Conservation (phyloP, 2,113 vertebrate species). For the Scortum barcoo region DNA sequence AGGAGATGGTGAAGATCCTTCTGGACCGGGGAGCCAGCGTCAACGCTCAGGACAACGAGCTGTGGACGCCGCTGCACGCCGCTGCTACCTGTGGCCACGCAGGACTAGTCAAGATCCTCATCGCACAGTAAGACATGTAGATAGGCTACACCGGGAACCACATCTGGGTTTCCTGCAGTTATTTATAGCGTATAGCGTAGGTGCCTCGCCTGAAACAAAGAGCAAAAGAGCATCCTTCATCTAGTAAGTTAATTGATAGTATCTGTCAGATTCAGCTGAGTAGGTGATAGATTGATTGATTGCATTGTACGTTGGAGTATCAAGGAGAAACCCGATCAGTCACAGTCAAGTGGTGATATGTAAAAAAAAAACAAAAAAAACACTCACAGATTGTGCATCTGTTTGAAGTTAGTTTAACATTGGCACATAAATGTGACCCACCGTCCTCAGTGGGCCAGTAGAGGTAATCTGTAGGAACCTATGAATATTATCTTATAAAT, state of each 20-base stretch:
- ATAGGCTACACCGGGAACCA: not conserved
- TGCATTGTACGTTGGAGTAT: not conserved
- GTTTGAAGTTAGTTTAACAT: not conserved
- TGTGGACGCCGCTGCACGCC: conserved; percentile 97
- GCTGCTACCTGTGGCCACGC: conserved; percentile 96
- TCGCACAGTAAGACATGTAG: conserved; percentile 90
- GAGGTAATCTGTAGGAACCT: not conserved
- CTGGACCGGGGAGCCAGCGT: conserved; percentile 91
- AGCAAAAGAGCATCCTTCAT: not conserved
- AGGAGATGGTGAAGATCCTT: conserved; percentile 95
- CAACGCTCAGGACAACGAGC: conserved; percentile 96
- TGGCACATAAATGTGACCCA: not conserved
- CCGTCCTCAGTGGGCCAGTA: not conserved
- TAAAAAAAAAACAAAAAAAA: too few relatives aligned
- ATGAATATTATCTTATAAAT: conserved; percentile 8
- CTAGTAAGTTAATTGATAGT: not conserved
- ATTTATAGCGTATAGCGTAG: not conserved
- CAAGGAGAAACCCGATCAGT: not conserved
- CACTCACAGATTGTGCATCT: not conserved
- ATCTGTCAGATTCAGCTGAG: not conserved
- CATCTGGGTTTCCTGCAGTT: not conserved
- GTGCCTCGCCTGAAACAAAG: not conserved
- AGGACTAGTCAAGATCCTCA: conserved; percentile 95
- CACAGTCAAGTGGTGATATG: not conserved
- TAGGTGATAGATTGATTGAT: not conserved